phyloP scores from a whole-genome alignment of 2,888 invertebrate genomes.

The Aphodius granarius region DNA sequence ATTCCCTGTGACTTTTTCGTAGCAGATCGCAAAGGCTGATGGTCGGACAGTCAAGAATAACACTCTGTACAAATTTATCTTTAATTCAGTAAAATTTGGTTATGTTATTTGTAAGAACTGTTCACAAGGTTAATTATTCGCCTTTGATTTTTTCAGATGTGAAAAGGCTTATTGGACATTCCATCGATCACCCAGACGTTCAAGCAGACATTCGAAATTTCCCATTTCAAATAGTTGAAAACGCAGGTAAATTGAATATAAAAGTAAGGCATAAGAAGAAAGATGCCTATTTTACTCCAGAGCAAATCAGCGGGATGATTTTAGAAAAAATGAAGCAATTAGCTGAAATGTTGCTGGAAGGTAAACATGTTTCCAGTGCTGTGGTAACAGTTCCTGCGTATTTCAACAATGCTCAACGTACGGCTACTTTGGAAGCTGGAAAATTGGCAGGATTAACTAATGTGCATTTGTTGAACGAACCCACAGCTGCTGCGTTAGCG shows the following conservation, averaged over 20 bases:
- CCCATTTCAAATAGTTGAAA: constrained; percentile 32
- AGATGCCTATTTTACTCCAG: constrained; percentile 28
- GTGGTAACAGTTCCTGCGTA: constrained; percentile 43
- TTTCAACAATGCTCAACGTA: constrained; percentile 38
- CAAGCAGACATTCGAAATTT: constrained; percentile 34
- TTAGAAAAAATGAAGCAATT: constrained; percentile 31
- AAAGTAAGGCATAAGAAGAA: constrained; percentile 22
- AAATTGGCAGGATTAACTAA: constrained; percentile 35
- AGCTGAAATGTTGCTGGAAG: constrained; percentile 29
- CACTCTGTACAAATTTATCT: too few species aligned
- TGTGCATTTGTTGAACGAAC: constrained; percentile 36
- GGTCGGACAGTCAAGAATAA: too few species aligned
- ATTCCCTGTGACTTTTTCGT: too few species aligned
- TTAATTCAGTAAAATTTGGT: too few species aligned
- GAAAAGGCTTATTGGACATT: constrained; percentile 39
- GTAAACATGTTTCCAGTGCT: constrained; percentile 30
- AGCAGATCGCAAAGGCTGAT: too few species aligned
- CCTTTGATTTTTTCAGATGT: constrained; percentile 35
- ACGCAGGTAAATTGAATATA: constrained; percentile 31
- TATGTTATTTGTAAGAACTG: too few species aligned
- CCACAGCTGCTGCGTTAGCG: constrained; percentile 39
- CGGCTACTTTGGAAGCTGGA: constrained; percentile 38
- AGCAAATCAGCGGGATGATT: constrained; percentile 34
- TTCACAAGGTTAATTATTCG: too few species aligned
- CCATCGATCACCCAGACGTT: constrained; percentile 33